phyloP scores from a whole-genome alignment of 92 coral and sea anemone genomes.

The Bergia puertoricense region DNA sequence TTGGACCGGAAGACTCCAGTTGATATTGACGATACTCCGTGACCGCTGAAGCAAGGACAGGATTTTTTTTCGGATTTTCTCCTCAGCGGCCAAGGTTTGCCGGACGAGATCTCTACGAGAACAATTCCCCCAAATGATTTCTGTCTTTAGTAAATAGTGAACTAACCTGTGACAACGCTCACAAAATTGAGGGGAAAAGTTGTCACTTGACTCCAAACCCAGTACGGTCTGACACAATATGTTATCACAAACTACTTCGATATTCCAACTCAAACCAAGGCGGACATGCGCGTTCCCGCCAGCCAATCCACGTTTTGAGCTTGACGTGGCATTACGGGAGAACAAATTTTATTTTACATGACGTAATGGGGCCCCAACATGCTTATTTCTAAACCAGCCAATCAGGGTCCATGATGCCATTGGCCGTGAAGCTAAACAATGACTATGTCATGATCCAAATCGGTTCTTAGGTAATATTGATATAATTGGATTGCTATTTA shows the following conservation, averaged over 20 bases:
- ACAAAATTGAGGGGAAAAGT: conserved; percentile 66
- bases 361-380: conserved; percentile 93
- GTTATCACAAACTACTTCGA: conserved; percentile 83
- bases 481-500: conserved; percentile 97
- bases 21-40: conserved; percentile 26
- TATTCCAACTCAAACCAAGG: conserved; percentile 64
- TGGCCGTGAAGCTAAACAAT: conserved; percentile 90
- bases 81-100: conserved; percentile 4
- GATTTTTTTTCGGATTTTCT: conserved; percentile 6
- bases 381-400: conserved; percentile 78
- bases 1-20: conserved; percentile 34
- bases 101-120: neutral
- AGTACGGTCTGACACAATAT: conserved; percentile 77
- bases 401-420: conserved; percentile 74
- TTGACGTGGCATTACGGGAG: conserved; percentile 99
- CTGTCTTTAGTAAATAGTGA: conserved; percentile 2
- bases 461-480: conserved; percentile 99
- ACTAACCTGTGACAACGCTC: conserved; percentile 96
- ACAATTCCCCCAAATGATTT: conserved; percentile 5
- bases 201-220: conserved; percentile 66
- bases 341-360: conserved; percentile 92
- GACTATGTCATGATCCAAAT: conserved; percentile 91
- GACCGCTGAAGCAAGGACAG: conserved; percentile 47
- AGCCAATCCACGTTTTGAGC: conserved; percentile 91
- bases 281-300: conserved; percentile 78